Percentiles rank a stretch among this genome's conserved stretches.
phyloP scores from a whole-genome alignment of 1,140 invertebrate genomes.

The Drosophila saltans region DNA sequence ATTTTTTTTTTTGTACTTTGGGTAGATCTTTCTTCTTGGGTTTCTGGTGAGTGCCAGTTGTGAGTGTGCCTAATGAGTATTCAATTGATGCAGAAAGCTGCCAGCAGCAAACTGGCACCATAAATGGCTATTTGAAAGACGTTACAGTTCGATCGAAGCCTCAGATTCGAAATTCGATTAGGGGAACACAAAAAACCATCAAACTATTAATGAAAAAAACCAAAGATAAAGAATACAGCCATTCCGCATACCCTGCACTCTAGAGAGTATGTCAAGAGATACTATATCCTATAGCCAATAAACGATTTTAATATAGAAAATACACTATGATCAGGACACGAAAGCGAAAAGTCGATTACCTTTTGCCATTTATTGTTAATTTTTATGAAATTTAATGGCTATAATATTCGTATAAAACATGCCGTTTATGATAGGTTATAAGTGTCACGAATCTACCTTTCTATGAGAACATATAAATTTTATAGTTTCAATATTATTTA shows the following conservation, averaged over 20 bases:
- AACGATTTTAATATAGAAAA: too few species aligned
- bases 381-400: too few species aligned
- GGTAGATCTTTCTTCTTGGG: constrained; percentile 31
- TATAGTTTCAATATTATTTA: not conserved
- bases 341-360: too few species aligned
- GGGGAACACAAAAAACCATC: constrained; percentile 37
- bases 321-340: too few species aligned
- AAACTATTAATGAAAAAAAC: not conserved
- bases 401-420: too few species aligned
- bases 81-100: constrained; percentile 74
- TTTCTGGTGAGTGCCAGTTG: constrained; percentile 31
- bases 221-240: not conserved
- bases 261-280: too few species aligned
- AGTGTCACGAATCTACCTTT: too few species aligned
- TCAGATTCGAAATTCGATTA: constrained; percentile 67
- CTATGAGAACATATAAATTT: not conserved
- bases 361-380: too few species aligned
- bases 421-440: too few species aligned
- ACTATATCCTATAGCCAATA: too few species aligned
- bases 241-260: not conserved
- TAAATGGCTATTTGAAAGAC: constrained; percentile 68
- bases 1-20: not conserved
- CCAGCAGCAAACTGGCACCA: constrained; percentile 33
- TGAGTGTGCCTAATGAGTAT: constrained; percentile 79
- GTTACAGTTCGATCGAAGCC: constrained; percentile 60